Conservation (phyloP, 2,797 vertebrate species). For the Ispidina lecontei region DNA sequence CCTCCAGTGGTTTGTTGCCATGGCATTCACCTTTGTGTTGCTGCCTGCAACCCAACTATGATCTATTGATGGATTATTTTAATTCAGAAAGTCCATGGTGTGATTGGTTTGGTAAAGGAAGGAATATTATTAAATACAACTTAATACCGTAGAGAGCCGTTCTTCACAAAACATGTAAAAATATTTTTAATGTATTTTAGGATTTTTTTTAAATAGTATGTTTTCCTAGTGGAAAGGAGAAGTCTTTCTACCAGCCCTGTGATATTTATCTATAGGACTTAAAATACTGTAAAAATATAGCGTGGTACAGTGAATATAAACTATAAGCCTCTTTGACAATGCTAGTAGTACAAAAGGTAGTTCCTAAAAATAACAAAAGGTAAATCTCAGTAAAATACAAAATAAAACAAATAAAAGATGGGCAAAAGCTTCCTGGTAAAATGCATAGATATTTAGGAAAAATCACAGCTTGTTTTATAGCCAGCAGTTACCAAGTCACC, state of each 20-base stretch:
- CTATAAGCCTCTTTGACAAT: neutral
- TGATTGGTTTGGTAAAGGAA: constrained; percentile 29
- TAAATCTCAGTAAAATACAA: neutral
- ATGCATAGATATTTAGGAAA: neutral
- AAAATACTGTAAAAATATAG: neutral
- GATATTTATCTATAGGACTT: neutral
- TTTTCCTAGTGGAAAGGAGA: neutral
- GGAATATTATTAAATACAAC: constrained; percentile 7
- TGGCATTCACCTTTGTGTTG: neutral
- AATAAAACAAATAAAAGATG: neutral
- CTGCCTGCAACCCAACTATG: constrained; percentile 24
- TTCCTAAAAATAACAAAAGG: neutral
- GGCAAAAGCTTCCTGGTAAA: neutral
- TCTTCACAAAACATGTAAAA: neutral
- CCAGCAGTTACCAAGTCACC: neutral
- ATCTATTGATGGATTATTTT: constrained; percentile 60
- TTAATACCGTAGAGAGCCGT: neutral
- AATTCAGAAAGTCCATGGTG: constrained; percentile 44
- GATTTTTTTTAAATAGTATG: neutral
- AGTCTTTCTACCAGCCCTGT: constrained; percentile 2
- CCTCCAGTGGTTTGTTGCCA: constrained; percentile 12
- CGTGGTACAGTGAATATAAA: neutral
- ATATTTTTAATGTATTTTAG: neutral
- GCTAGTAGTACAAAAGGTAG: neutral
- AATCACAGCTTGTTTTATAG: neutral